A percentile compares a stretch with the other conserved stretches of the same genome.
phyloP scores from a whole-genome alignment of 2,113 vertebrate species.

The Triplophysa siluroides region DNA sequence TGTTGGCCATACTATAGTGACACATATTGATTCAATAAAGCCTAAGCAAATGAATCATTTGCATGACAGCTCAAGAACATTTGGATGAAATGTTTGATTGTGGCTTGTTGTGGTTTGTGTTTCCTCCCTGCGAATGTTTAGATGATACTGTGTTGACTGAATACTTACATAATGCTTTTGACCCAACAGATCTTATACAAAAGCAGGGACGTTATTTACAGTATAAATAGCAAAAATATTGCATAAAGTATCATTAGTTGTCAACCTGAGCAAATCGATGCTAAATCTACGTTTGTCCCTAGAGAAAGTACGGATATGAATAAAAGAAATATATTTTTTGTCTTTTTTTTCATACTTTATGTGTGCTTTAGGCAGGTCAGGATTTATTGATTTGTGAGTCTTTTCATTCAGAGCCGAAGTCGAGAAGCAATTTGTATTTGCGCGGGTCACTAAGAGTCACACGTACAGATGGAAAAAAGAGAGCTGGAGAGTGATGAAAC shows the following conservation, averaged over 20 bases:
- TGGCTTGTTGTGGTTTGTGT: slow-evolving; percentile 17
- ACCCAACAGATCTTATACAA: slow-evolving; percentile 8
- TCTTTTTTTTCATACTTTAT: neutral
- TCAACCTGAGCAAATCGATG: slow-evolving; percentile 59
- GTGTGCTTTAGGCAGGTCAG: slow-evolving; percentile 4
- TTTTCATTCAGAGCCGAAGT: slow-evolving; percentile 10
- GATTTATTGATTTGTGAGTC: slow-evolving; percentile 31
- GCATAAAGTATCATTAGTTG: slow-evolving; percentile 32
- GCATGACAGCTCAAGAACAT: slow-evolving; percentile 20
- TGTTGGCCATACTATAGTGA: too few species aligned
- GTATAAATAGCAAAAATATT: neutral
- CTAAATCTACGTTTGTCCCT: slow-evolving; percentile 28
- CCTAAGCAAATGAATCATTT: slow-evolving; percentile 26
- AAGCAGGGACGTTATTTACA: neutral
- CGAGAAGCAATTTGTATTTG: slow-evolving; percentile 33
- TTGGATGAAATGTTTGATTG: slow-evolving; percentile 25
- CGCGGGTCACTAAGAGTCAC: neutral
- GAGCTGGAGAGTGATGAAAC: neutral
- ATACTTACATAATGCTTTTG: slow-evolving; percentile 34
- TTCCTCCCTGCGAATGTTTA: slow-evolving; percentile 10
- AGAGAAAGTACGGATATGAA: slow-evolving; percentile 25
- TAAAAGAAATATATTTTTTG: slow-evolving; percentile 11
- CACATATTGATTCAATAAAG: neutral
- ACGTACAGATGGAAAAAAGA: neutral
- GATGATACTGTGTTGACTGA: neutral